A percentile compares a stretch with the other conserved stretches of the same genome.
Conservation (phyloP, 2,113 vertebrate species). For the Sturnira hondurensis region DNA sequence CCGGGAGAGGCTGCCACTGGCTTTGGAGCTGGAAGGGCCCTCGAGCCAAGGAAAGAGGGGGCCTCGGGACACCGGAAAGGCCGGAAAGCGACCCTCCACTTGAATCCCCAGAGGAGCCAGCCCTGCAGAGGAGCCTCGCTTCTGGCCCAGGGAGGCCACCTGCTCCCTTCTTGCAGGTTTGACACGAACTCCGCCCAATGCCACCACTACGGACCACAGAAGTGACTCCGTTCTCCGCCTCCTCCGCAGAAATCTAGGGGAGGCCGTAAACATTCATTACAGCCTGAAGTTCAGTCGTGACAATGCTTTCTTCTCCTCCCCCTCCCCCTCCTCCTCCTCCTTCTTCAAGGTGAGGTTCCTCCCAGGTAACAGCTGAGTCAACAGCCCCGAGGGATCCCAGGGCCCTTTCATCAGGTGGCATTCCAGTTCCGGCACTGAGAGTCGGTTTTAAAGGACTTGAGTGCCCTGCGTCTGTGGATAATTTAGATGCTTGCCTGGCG, state of each 20-base stretch:
- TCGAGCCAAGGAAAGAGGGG: accelerated
- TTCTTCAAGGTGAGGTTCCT: background rate
- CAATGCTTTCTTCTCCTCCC: no score
- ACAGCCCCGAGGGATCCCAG: accelerated
- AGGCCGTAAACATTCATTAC: accelerated
- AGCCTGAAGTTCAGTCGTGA: accelerated
- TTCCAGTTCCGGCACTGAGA: background rate
- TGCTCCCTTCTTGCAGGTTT: background rate
- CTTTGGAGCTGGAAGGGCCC: accelerated
- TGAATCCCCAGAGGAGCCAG: accelerated
- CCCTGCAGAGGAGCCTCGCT: accelerated
- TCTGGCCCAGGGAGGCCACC: accelerated
- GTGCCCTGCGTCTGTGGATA: background rate
- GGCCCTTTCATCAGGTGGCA: background rate
- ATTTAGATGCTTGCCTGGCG: background rate
- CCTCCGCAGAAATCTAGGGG: background rate
- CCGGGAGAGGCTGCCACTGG: background rate
- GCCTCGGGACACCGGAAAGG: background rate
- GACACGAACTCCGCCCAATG: accelerated
- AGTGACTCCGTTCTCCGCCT: accelerated
- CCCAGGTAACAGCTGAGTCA: background rate
- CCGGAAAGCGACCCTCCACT: accelerated
- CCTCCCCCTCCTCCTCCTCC: no score
- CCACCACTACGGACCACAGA: accelerated
- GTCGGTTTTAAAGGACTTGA: background rate